These are phyloP conservation scores for Acrobasis suavella DNA, from an alignment of 2,888 invertebrate genomes.

Conservation along the genomic window DNA sequence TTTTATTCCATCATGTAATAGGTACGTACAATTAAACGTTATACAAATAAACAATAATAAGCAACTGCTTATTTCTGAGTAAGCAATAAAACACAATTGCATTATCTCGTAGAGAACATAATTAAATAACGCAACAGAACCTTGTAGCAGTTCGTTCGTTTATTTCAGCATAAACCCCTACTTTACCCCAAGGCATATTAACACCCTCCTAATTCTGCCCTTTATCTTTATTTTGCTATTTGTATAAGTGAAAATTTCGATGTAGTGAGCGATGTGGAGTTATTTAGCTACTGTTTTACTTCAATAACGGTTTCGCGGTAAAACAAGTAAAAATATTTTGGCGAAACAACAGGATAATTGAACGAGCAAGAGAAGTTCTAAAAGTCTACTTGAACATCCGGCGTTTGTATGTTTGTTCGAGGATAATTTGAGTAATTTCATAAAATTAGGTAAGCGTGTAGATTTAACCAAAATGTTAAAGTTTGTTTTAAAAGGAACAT, in stretches of 20 bases:
- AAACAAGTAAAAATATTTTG: neutral
- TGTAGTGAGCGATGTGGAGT: slow-evolving; percentile 16
- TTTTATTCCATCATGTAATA: too few relatives aligned
- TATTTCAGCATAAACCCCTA: slow-evolving; percentile 24
- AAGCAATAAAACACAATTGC: neutral
- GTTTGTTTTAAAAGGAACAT: too few relatives aligned
- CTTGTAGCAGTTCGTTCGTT: slow-evolving; percentile 19
- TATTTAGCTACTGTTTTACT: neutral
- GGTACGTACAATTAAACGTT: too few relatives aligned
- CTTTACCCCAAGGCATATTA: slow-evolving; percentile 24
- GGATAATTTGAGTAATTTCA: too few relatives aligned
- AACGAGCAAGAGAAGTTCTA: too few relatives aligned
- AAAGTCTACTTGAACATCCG: too few relatives aligned
- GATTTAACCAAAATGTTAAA: too few relatives aligned
- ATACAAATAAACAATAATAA: neutral
- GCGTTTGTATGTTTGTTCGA: too few relatives aligned
- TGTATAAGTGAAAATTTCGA: slow-evolving; percentile 27
- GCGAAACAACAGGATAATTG: neutral
- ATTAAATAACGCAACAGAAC: slow-evolving; percentile 2
- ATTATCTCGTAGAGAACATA: neutral
- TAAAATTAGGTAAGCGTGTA: too few relatives aligned
- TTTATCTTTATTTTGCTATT: slow-evolving; percentile 29
- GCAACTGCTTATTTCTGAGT: neutral
- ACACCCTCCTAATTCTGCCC: slow-evolving; percentile 26
- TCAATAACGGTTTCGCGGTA: neutral